These are phyloP conservation scores for Sebastes itinus DNA, from an alignment of 2,797 vertebrate genomes.

Conservation along the genomic window DNA sequence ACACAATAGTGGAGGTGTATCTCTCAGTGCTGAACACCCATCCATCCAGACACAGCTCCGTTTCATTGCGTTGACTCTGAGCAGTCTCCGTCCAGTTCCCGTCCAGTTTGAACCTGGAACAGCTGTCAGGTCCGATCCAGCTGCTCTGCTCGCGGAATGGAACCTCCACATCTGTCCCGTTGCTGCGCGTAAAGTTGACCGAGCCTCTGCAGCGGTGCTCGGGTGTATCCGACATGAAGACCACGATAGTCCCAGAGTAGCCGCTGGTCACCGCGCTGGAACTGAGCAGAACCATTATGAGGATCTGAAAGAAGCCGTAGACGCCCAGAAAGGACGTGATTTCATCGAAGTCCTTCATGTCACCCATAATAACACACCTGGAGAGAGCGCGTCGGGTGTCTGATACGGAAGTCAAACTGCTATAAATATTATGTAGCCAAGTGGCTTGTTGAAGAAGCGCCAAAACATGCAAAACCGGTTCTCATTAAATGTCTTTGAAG, in stretches of 20 bases:
- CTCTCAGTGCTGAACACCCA: conserved; percentile 53
- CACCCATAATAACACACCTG: too few relatives aligned
- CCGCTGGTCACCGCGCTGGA: conserved; percentile 25
- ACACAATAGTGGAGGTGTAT: conserved; percentile 51
- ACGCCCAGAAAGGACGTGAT: conserved; percentile 51
- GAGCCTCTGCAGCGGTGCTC: conserved; percentile 47
- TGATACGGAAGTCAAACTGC: too few relatives aligned
- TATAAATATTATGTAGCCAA: too few relatives aligned
- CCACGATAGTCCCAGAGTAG: conserved; percentile 14
- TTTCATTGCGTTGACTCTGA: conserved; percentile 21
- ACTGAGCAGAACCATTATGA: conserved; percentile 38
- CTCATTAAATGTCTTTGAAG: too few relatives aligned
- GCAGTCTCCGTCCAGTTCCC: background rate
- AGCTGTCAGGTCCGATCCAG: conserved; percentile 25
- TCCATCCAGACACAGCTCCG: conserved; percentile 51
- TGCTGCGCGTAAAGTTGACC: background rate
- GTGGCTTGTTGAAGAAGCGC: too few relatives aligned
- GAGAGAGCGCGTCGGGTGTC: too few relatives aligned
- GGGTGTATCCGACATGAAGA: conserved; percentile 62
- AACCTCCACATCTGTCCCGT: background rate
- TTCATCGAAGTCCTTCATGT: conserved; percentile 30
- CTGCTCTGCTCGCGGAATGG: background rate
- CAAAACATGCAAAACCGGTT: too few relatives aligned
- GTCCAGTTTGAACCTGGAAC: conserved; percentile 28
- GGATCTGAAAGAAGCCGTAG: conserved; percentile 45